Evolutionary conservation across 1,140 invertebrate genomes (phyloP).

Genomic region (Tetramorium parvispinum): DNA sequence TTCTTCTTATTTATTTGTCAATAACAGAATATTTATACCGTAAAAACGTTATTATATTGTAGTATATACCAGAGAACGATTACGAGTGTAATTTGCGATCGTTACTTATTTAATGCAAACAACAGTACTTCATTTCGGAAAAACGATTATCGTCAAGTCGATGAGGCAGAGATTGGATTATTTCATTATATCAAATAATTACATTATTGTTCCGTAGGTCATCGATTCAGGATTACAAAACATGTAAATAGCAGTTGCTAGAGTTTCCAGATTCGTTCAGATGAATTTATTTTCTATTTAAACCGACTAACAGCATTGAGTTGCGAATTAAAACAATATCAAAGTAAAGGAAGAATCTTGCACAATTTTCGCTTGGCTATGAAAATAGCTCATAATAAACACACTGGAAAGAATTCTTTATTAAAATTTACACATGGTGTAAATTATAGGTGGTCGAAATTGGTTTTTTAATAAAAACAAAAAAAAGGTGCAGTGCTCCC

Average conservation of each 20-base stretch:
- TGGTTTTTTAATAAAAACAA: neutral
- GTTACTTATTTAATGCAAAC: slow-evolving; percentile 35
- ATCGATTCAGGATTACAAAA: slow-evolving; percentile 54
- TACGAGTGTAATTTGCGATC: neutral
- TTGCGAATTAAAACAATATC: slow-evolving; percentile 35
- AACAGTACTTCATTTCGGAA: slow-evolving; percentile 10
- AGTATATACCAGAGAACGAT: neutral
- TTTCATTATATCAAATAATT: slow-evolving; percentile 48
- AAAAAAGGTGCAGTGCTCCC: neutral
- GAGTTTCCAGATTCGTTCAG: slow-evolving; percentile 5
- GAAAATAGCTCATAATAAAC: neutral
- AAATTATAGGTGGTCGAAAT: neutral
- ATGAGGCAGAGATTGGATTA: slow-evolving; percentile 28
- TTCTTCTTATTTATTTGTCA: neutral
- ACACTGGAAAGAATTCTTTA: neutral
- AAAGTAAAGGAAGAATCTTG: neutral
- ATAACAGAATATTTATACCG: neutral
- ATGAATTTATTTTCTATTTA: slow-evolving; percentile 29
- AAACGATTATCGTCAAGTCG: neutral
- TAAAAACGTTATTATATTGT: neutral
- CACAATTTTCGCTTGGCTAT: neutral
- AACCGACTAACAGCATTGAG: neutral
- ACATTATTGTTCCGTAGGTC: slow-evolving; percentile 27
- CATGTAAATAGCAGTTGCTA: slow-evolving; percentile 46
- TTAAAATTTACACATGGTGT: neutral